phyloP scores from a whole-genome alignment of 1,140 invertebrate species.

The Aphidius gifuensis region DNA sequence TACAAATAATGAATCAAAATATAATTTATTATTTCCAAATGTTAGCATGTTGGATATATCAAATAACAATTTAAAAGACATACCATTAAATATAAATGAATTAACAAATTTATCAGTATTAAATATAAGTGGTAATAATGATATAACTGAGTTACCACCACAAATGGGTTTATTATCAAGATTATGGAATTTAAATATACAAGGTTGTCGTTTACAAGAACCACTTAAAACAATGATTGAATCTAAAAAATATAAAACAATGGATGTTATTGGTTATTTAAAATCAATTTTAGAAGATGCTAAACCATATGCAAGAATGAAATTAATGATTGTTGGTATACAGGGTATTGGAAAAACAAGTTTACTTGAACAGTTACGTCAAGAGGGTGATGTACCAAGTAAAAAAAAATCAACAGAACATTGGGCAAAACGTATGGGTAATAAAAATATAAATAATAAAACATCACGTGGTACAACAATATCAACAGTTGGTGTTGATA shows the following conservation, averaged over 20 bases:
- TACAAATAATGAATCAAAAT: conserved; percentile 40
- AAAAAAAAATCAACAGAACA: conserved; percentile 78
- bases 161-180: conserved; percentile 91
- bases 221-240: conserved; percentile 90
- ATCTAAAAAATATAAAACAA: conserved; percentile 90
- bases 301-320: conserved; percentile 91
- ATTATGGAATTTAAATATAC: conserved; percentile 93
- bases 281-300: conserved; percentile 88
- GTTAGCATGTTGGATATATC: conserved; percentile 94
- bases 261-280: conserved; percentile 94
- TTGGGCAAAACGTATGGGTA: conserved; percentile 93
- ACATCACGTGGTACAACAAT: conserved; percentile 76
- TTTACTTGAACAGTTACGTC: conserved; percentile 80
- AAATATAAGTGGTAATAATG: conserved; percentile 86
- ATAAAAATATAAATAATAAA: conserved; percentile 75
- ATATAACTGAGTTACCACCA: conserved; percentile 83
- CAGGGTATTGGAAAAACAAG: conserved; percentile 83
- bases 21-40: conserved; percentile 81
- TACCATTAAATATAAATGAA: conserved; percentile 84
- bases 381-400: conserved; percentile 76
- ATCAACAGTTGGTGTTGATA: conserved; percentile 96
- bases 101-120: conserved; percentile 88
- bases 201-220: conserved; percentile 84
- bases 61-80: conserved; percentile 76
- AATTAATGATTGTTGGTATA: conserved; percentile 95